These are phyloP conservation scores for Sarcoramphus papa DNA, from an alignment of 2,797 vertebrate genomes.

Conservation along the genomic window DNA sequence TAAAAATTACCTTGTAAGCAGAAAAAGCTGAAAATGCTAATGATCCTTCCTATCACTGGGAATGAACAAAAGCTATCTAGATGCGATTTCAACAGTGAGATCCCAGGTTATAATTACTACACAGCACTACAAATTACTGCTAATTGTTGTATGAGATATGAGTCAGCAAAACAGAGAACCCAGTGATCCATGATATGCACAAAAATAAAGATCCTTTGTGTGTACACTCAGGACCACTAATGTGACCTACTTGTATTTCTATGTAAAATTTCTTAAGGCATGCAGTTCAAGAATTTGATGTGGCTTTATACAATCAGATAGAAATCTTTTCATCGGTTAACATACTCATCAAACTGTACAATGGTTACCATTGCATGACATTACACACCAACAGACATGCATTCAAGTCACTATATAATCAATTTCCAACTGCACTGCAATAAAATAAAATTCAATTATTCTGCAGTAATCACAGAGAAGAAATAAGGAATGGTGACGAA, in stretches of 20 bases:
- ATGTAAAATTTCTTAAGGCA: neutral
- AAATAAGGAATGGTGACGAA: neutral
- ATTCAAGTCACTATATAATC: neutral
- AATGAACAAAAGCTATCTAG: slow-evolving; percentile 2
- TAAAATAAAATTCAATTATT: neutral
- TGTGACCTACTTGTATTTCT: neutral
- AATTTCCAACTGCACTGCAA: neutral
- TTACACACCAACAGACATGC: neutral
- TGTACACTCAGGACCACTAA: neutral
- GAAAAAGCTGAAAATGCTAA: neutral
- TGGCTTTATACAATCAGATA: neutral
- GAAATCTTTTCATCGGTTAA: neutral
- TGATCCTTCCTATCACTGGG: neutral
- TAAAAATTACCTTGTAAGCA: neutral
- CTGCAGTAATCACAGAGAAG: neutral
- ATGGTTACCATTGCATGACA: neutral
- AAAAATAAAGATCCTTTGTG: slow-evolving; percentile 44
- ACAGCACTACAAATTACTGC: neutral
- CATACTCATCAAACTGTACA: neutral
- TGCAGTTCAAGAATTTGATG: neutral
- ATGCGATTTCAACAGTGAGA: neutral
- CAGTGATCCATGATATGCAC: neutral
- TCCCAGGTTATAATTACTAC: slow-evolving; percentile 6
- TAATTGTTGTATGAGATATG: neutral
- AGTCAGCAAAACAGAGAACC: slow-evolving; percentile 38